Percentiles rank a stretch among this genome's conserved stretches.
Conservation (phyloP, 2,888 invertebrate species). For the Synergus gifuensis region DNA sequence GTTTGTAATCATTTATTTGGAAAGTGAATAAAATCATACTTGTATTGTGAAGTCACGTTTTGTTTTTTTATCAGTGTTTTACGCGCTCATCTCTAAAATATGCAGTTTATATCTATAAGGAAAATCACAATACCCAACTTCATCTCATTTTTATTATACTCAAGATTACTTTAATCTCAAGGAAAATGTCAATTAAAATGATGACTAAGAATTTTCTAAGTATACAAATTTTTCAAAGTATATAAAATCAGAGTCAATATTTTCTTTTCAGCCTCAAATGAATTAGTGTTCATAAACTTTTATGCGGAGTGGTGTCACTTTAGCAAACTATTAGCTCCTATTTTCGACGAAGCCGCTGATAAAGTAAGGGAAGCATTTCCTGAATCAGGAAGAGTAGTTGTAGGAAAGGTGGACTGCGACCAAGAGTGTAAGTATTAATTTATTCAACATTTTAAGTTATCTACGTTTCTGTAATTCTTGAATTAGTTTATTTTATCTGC, state of each 20-base stretch:
- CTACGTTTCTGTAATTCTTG: not conserved
- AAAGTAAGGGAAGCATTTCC: constrained; percentile 89
- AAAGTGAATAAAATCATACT: not conserved
- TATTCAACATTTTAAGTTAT: not conserved
- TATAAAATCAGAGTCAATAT: not conserved
- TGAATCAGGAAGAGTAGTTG: constrained; percentile 90
- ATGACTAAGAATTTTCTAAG: not conserved
- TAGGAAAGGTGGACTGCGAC: constrained; percentile 99
- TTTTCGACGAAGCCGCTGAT: constrained; percentile 97
- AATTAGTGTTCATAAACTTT: constrained; percentile 98
- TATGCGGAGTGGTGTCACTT: constrained; percentile 99
- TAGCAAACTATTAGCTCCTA: constrained; percentile 97
- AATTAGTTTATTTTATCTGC: not conserved
- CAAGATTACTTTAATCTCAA: not conserved
- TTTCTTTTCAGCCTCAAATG: constrained; percentile 88
- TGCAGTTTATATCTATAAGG: too few relatives aligned
- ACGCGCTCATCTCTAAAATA: not conserved
- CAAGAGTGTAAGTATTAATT: constrained; percentile 82
- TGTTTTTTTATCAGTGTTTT: not conserved
- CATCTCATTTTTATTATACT: not conserved
- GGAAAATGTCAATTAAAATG: not conserved
- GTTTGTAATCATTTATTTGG: not conserved
- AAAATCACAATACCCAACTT: not conserved
- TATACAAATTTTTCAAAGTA: not conserved
- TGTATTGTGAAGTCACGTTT: not conserved